phyloP scores from a whole-genome alignment of 1,140 invertebrate genomes.

The Antheraea mylitta region DNA sequence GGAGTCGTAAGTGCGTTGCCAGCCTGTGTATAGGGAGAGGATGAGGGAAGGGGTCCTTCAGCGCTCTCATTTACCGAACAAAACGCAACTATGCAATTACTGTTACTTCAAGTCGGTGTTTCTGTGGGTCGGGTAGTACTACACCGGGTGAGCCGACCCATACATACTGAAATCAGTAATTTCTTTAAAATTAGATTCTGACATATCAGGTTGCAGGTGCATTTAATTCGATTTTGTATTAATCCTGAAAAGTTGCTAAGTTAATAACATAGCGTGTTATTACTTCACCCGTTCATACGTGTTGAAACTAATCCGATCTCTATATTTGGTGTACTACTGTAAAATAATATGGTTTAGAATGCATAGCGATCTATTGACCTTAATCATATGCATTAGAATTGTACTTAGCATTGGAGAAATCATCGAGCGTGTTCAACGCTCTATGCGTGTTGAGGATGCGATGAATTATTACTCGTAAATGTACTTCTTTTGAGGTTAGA shows the following conservation, averaged over 20 bases:
- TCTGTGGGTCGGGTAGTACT: too few relatives aligned
- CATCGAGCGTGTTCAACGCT: slow-evolving; percentile 1
- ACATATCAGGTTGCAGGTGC: too few relatives aligned
- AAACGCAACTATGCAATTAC: too few relatives aligned
- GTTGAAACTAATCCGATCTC: neutral
- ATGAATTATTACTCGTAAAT: neutral
- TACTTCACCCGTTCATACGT: neutral
- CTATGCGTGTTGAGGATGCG: neutral
- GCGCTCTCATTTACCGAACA: too few relatives aligned
- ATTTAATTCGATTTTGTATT: too few relatives aligned
- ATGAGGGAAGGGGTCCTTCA: too few relatives aligned
- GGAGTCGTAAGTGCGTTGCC: too few relatives aligned
- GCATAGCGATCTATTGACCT: slow-evolving; percentile 15
- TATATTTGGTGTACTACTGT: neutral
- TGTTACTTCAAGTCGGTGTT: too few relatives aligned
- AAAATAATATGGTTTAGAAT: slow-evolving; percentile 11
- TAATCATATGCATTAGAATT: slow-evolving; percentile 24
- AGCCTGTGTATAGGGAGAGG: too few relatives aligned
- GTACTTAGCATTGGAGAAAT: slow-evolving; percentile 17
- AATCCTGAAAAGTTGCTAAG: neutral
- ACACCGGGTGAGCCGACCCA: too few relatives aligned
- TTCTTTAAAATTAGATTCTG: too few relatives aligned
- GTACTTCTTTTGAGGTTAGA: neutral
- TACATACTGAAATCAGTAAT: too few relatives aligned
- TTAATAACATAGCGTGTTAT: neutral